Evolutionary conservation across 2,888 invertebrate species (phyloP), one percentile per base, ranked within the genome.

Genomic region (Galerucella pusilla): DNA sequence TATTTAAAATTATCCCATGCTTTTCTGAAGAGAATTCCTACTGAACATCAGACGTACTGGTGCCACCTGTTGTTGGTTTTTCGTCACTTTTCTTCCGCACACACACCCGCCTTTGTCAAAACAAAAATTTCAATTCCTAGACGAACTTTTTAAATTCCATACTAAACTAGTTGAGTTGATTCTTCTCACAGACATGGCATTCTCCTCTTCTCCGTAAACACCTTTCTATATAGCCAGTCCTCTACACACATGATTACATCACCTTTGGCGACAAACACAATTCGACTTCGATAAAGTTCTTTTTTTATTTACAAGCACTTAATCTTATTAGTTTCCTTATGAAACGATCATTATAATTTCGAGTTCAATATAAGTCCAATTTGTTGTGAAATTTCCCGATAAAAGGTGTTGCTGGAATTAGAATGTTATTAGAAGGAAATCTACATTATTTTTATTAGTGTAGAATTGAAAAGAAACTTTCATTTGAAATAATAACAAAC

Each of bases 181-280:
- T 12, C 46, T 35, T 12, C 12, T 16, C 66, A 63, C 74, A 54
- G 52, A 75, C 72, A 75, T 72, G 75, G 71, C 74, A 73, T 75
- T 74, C 75, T 73, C 75, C 73, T 71, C 75, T 73, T 68, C 74
- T 75, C 78, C 77, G 71, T 66, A 66, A 74, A 52, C 75, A 74
- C 74, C 77, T 78, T 76, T 79, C 74, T 70, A 74, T 75, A 68
- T 68, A 73, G 73, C 73, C 78, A 75, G 78, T 77, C 77, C 76
- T 73, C 75, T 71, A 73, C 76, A 78, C 76, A 77, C 76, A 77
- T 66, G 78, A 78, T 80, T 79, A 81, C 82, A 81, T 82, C 82
- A 81, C 82, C 82, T 80, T 81, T 78, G 80, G 79, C 81, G 81
- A 81, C 81, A 81, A 81, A 81, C 80, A 78, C 78, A 75, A 79